Evolutionary conservation across 2,113 vertebrate species (phyloP), one percentile per base, ranked within the genome.

Genomic region (Hoplias malabaricus): DNA sequence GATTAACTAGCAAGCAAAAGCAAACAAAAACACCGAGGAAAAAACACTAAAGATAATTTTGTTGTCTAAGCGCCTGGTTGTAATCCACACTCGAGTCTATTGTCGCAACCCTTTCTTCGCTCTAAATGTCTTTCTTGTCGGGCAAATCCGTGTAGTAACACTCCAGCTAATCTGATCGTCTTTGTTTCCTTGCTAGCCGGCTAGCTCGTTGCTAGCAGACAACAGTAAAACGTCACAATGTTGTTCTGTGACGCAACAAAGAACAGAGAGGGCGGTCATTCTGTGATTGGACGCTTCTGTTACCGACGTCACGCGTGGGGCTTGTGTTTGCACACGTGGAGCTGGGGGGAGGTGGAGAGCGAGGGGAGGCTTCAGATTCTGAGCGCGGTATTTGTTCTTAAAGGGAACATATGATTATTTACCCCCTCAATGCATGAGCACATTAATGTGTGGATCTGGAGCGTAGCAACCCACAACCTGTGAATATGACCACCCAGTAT

Each of bases 181-280:
- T 59, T 59, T 13, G 42, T 27, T 75, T 54, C 61, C 61, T 27
- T 23, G 11, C 29, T 46, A 14, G 38, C 38, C 38, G 21, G 21
- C 5, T 67, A 67, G 65, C 14, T 25, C 19, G 46, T 2, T 40
- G 38, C 50, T 68, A 46, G 74, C 36, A 57, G 27, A 57, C 74
- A 76, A 38, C 63, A 56, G 31, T 1, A 2, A 25, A 4, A 68
- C 71, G 78, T 80, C 69, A 74, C 71, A 13, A 27, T 79, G 77
- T 79, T 79, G 61, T 73, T 68, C 29, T 57, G 10, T 73, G 70
- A 80, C 71, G 72, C 43, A 34, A 48, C 2, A 2, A 14, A 38
- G 36, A 9, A 9, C 36, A 36, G 34, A 42, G 27, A 2, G 7
- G 50, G 21, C 14, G 29, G n/a, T 29, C 42, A 33, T 0, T 5